Conservation (phyloP, 2,113 vertebrate species). For the Psettodes erumei region DNA sequence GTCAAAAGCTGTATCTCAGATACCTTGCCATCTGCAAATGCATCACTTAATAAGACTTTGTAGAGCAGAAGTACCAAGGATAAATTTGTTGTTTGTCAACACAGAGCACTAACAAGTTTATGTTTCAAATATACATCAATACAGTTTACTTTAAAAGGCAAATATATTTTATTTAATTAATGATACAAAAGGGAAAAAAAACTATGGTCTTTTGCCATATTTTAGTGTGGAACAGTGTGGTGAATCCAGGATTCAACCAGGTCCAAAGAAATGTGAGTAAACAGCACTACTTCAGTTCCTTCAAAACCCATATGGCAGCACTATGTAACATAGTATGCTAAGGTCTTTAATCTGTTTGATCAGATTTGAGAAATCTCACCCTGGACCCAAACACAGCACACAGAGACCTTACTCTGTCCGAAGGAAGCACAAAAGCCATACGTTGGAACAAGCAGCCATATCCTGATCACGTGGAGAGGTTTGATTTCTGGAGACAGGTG, state of each 20-base stretch:
- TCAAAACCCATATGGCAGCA: not conserved
- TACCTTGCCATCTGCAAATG: no score
- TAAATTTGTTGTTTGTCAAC: no score
- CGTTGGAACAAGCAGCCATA: constrained; percentile 39
- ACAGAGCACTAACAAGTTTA: no score
- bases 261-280: constrained; percentile 74
- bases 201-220: constrained; percentile 4
- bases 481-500: constrained; percentile 68
- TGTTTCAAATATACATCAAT: no score
- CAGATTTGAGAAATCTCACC: constrained; percentile 57
- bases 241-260: constrained; percentile 60
- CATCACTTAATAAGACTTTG: no score
- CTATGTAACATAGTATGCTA: not conserved
- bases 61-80: not conserved
- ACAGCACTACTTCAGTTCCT: not conserved
- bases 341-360: not conserved
- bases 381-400: constrained; percentile 76
- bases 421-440: constrained; percentile 55
- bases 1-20: no score
- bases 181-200: not conserved
- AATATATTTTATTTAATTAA: no score
- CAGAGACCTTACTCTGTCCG: constrained; percentile 51
- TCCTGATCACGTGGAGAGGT: constrained; percentile 60
- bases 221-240: constrained; percentile 64
- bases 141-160: no score